These are phyloP conservation scores for Zaprionus inermis DNA, from an alignment of 1,140 invertebrate genomes.

Conservation along the genomic window DNA sequence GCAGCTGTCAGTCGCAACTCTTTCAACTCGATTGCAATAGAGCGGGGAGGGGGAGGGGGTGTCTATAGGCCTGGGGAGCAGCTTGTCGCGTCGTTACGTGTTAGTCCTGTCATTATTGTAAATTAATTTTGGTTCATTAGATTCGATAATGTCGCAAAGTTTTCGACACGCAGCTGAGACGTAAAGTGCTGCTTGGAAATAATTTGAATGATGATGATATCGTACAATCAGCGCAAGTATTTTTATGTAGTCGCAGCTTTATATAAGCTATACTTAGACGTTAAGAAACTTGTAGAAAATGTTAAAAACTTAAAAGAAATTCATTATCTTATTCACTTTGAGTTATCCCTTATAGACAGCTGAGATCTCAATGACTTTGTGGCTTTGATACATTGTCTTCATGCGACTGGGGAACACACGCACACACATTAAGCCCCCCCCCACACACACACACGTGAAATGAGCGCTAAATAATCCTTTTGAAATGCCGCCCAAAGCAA, in stretches of 20 bases:
- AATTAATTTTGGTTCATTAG: slow-evolving; percentile 82
- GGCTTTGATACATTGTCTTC: slow-evolving; percentile 21
- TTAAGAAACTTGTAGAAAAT: too few species aligned
- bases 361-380: not conserved
- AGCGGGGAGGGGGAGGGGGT: slow-evolving; percentile 6
- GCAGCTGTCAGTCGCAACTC: slow-evolving; percentile 26
- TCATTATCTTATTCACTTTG: not conserved
- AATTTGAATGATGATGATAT: not conserved
- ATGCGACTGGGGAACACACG: not conserved
- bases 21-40: slow-evolving; percentile 25
- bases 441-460: slow-evolving; percentile 25
- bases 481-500: slow-evolving; percentile 75
- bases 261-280: too few species aligned
- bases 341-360: not conserved
- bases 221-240: not conserved
- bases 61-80: slow-evolving; percentile 30
- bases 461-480: slow-evolving; percentile 74
- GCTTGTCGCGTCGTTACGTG: slow-evolving; percentile 60
- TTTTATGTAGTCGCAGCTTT: not conserved
- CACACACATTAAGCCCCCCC: too few species aligned
- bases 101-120: slow-evolving; percentile 79
- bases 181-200: slow-evolving; percentile 14
- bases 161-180: slow-evolving; percentile 54
- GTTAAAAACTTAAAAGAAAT: too few species aligned
- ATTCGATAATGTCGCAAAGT: slow-evolving; percentile 75